Base-by-base conservation (phyloP, 2,888 invertebrate genomes). In the Leucophora obtusa region DNA sequence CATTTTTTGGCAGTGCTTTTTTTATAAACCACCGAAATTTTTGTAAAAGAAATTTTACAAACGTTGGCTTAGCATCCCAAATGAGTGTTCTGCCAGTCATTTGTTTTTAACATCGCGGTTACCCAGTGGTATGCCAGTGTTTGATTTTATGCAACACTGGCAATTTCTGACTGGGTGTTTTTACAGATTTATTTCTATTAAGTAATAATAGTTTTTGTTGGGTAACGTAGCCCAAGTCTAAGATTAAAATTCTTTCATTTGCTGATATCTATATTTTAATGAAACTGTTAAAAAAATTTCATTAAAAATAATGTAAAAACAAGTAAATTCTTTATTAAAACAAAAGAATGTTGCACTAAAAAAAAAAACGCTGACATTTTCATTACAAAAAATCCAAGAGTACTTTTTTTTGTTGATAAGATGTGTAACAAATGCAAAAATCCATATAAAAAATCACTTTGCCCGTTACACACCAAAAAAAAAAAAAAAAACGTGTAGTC, bases 361-460 rank as follows among this genome's bases (percentile, higher is more conserved):
- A 11, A 65, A 5, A n/a, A 60, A 73, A n/a, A 38, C 21, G 65
- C 33, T 59, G 50, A 59, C 54, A 66, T 59, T 63, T 68, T 18
- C 51, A 60, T 60, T 69, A 28, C 54, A 21, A 59, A 18, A 53
- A 43, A 53, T n/a, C 1, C 18, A 51, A 50, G 21, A 56, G 28
- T 56, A n/a, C 35, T 58, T 59, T 59, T 58, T 56, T 24, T 14
- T 21, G 2, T 10, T 15, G 38, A n/a, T n/a, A 38, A 43, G 14
- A 50, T 66, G 28, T 28, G 47, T 54, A 54, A 11, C 17, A 74
- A 74, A 74, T 28, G 53, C 38, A 17, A 59, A 53, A 24, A 53
- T 2, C 17, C 47, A 69, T 18, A 76, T 65, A 79, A 79, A 82
- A 79, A 82, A 60, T 70, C 82, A 77, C 81, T 75, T 75, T 72